phyloP scores from a whole-genome alignment of 2,888 invertebrate species.

The Conistra vaccinii region DNA sequence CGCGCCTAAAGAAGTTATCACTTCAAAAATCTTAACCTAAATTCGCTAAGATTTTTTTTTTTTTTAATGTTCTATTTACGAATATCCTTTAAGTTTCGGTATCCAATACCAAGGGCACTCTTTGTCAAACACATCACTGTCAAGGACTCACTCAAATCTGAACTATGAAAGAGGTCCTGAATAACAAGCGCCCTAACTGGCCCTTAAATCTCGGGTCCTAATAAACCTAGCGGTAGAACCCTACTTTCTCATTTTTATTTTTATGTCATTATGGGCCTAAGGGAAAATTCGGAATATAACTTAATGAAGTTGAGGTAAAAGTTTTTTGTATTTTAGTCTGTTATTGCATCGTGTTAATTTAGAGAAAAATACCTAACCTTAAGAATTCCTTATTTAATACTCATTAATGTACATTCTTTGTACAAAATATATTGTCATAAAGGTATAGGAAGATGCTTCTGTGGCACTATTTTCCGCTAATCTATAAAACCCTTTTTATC shows the following conservation, averaged over 20 bases:
- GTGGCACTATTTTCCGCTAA: neutral
- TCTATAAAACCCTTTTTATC: neutral
- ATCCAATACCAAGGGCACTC: neutral
- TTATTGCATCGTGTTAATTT: neutral
- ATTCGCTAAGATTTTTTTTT: neutral
- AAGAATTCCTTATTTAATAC: too few species aligned
- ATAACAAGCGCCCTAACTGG: constrained; percentile 54
- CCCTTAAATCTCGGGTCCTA: constrained; percentile 59
- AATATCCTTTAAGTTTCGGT: neutral
- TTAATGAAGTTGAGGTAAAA: constrained; percentile 51
- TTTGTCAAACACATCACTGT: constrained; percentile 34
- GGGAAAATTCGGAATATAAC: constrained; percentile 41
- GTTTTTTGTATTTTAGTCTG: constrained; percentile 13
- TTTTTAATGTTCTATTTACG: neutral
- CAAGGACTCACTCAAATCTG: constrained; percentile 51
- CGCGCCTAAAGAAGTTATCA: too few species aligned
- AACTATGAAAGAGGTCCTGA: constrained; percentile 59
- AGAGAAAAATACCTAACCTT: neutral
- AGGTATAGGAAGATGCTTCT: neutral
- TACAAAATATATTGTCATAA: neutral
- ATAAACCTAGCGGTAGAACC: constrained; percentile 59
- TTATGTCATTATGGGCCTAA: constrained; percentile 60
- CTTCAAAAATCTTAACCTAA: neutral
- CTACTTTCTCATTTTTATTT: constrained; percentile 61
- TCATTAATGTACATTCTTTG: neutral